Evolutionary conservation across 2,888 invertebrate species (phyloP).

Genomic region (Meteorus cinctellus): DNA sequence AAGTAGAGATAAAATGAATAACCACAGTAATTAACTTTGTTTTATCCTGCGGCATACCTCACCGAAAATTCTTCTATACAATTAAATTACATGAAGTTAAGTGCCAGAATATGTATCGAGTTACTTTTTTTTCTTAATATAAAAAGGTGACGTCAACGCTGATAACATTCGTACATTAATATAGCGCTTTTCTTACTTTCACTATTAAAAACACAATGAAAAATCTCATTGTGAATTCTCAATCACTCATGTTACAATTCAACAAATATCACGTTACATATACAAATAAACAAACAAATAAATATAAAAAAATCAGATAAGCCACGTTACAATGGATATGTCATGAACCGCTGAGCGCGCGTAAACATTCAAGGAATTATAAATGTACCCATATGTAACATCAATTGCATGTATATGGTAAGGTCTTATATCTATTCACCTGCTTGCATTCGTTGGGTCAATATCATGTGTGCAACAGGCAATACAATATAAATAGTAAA

Average conservation of each 20-base stretch:
- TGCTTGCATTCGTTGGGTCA: background rate
- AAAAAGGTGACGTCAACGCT: background rate
- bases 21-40: background rate
- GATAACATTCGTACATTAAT: background rate
- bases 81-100: background rate
- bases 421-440: constrained; percentile 16
- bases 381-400: background rate
- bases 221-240: no score
- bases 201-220: no score
- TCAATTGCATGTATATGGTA: background rate
- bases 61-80: background rate
- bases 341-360: no score
- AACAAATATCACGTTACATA: no score
- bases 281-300: no score
- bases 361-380: no score
- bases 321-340: no score
- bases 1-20: constrained; percentile 18
- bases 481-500: constrained; percentile 29
- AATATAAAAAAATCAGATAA: no score
- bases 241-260: no score
- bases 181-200: no score
- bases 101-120: background rate
- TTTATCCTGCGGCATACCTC: background rate
- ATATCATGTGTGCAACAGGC: constrained; percentile 52
- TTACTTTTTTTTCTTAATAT: background rate